Evolutionary conservation across 2,797 vertebrate species (phyloP).

Genomic region (Silurus lanzhouensis): DNA sequence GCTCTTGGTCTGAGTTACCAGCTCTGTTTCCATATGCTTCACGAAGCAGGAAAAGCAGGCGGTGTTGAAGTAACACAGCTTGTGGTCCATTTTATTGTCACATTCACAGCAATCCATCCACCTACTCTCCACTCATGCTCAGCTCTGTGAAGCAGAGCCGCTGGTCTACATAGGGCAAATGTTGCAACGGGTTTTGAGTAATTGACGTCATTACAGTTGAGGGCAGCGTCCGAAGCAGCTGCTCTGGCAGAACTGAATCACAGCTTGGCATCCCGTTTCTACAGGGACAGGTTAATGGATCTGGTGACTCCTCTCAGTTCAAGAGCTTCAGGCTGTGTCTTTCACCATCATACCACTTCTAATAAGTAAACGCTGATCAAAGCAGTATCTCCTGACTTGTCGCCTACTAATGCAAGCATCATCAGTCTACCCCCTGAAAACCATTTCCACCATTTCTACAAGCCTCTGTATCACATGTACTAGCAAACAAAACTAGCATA

Average conservation of each 20-base stretch:
- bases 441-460: slow-evolving; percentile 13
- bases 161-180: slow-evolving; percentile 2
- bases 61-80: slow-evolving; percentile 16
- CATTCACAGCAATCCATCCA: neutral
- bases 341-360: slow-evolving; percentile 25
- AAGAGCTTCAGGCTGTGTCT: slow-evolving; percentile 26
- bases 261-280: slow-evolving; percentile 34
- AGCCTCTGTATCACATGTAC: slow-evolving; percentile 10
- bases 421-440: neutral
- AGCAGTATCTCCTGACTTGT: slow-evolving; percentile 29
- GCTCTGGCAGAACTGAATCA: slow-evolving; percentile 41
- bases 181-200: slow-evolving; percentile 2
- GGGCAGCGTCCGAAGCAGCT: slow-evolving; percentile 43
- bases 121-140: neutral
- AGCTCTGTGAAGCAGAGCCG: slow-evolving; percentile 7
- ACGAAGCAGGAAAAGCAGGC: slow-evolving; percentile 13
- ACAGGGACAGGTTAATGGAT: slow-evolving; percentile 60
- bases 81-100: neutral
- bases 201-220: slow-evolving; percentile 43
- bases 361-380: slow-evolving; percentile 33
- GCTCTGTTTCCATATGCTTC: slow-evolving; percentile 26
- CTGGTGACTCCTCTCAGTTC: slow-evolving; percentile 37
- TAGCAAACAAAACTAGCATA: slow-evolving; percentile 36
- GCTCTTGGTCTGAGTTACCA: slow-evolving; percentile 15
- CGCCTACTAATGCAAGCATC: slow-evolving; percentile 20